phyloP scores from a whole-genome alignment of 2,888 invertebrate genomes.

The Thumatha senex region DNA sequence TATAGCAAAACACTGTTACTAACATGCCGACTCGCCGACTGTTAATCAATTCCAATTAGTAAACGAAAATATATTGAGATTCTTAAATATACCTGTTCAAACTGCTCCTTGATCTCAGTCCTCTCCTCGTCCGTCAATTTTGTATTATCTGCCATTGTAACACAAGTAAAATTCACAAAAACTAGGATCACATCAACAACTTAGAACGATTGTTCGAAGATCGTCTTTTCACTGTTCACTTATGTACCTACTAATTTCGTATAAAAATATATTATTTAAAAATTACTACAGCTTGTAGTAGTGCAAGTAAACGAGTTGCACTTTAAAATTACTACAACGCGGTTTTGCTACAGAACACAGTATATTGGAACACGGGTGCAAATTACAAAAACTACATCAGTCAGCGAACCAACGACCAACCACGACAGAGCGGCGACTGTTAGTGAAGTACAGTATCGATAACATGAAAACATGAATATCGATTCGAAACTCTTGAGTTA shows the following conservation, averaged over 20 bases:
- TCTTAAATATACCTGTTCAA: slow-evolving; percentile 84
- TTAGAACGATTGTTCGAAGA: slow-evolving; percentile 20
- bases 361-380: slow-evolving; percentile 29
- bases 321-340: slow-evolving; percentile 26
- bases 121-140: slow-evolving; percentile 87
- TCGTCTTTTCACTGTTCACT: slow-evolving; percentile 54
- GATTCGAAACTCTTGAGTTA: no score
- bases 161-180: slow-evolving; percentile 66
- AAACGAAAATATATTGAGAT: slow-evolving; percentile 14
- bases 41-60: slow-evolving; percentile 14
- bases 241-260: slow-evolving; percentile 40
- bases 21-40: slow-evolving; percentile 23
- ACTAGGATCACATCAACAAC: slow-evolving; percentile 65
- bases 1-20: slow-evolving; percentile 24
- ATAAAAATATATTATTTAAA: slow-evolving; percentile 39
- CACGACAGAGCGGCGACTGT: slow-evolving; percentile 18
- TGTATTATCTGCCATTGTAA: slow-evolving; percentile 79
- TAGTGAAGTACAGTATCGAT: slow-evolving; percentile 11
- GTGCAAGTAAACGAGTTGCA: slow-evolving; percentile 20
- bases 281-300: slow-evolving; percentile 34
- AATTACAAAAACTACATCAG: slow-evolving; percentile 36
- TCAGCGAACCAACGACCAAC: slow-evolving; percentile 14
- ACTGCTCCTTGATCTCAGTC: slow-evolving; percentile 90
- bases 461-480: not conserved
- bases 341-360: slow-evolving; percentile 24